Percentiles rank a stretch among this genome's conserved stretches.
These are phyloP conservation scores for Halictus quadricinctus DNA, from an alignment of 2,888 invertebrate genomes.

Conservation along the genomic window DNA sequence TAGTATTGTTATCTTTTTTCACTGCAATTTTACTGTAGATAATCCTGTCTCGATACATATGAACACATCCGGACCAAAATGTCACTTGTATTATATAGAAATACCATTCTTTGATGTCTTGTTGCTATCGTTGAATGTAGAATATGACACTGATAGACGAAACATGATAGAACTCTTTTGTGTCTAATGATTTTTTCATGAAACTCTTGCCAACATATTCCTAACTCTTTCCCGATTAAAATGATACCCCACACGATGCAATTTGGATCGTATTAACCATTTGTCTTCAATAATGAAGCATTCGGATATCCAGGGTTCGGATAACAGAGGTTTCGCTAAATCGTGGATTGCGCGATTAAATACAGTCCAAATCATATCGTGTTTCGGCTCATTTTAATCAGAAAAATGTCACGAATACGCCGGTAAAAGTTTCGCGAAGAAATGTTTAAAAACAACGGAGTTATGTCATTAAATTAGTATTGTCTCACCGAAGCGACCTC, in stretches of 20 bases:
- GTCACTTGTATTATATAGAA: background rate
- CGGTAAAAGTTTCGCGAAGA: background rate
- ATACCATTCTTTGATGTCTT: background rate
- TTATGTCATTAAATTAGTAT: background rate
- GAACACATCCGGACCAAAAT: background rate
- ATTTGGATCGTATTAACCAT: background rate
- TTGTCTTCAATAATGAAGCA: background rate
- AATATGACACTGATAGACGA: background rate
- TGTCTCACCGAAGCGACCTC: background rate
- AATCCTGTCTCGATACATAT: too few species aligned
- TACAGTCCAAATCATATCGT: background rate
- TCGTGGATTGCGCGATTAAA: background rate
- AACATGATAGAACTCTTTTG: background rate
- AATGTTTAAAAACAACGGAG: background rate
- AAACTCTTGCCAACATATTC: background rate
- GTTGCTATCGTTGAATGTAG: background rate
- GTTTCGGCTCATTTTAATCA: background rate
- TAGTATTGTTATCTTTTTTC: background rate
- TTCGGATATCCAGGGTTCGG: background rate
- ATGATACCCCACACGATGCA: background rate
- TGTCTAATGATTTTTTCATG: background rate
- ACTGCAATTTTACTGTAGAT: too few species aligned
- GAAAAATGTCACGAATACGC: background rate
- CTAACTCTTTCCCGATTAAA: background rate
- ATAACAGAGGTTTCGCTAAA: background rate